phyloP scores from a whole-genome alignment of 2,888 invertebrate species.

The Autographa gamma region DNA sequence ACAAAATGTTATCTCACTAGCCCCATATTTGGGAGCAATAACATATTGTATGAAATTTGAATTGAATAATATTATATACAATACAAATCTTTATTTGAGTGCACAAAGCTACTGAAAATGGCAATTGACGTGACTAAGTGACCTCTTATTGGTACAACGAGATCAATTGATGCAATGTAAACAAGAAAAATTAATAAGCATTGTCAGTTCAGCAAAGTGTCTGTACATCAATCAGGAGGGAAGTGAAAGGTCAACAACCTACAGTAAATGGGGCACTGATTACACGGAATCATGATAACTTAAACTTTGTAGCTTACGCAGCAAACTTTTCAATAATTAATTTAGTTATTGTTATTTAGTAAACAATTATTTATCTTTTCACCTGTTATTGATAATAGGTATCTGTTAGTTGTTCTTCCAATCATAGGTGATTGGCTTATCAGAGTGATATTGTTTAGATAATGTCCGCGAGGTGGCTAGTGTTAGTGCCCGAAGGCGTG shows the following conservation, averaged over 20 bases:
- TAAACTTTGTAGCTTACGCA: neutral
- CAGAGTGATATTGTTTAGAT: constrained; percentile 69
- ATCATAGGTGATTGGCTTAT: constrained; percentile 55
- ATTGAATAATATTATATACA: neutral
- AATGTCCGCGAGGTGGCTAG: constrained; percentile 74
- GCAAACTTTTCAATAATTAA: neutral
- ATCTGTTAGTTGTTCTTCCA: constrained; percentile 20
- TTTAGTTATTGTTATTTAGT: constrained; percentile 5
- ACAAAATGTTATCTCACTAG: no score
- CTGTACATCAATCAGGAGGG: constrained; percentile 64
- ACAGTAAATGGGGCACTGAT: constrained; percentile 61
- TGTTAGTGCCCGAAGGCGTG: constrained; percentile 77
- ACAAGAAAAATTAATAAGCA: constrained; percentile 60
- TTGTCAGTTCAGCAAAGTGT: constrained; percentile 50
- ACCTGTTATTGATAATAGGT: constrained; percentile 35
- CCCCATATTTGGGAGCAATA: no score
- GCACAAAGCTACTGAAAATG: constrained; percentile 24
- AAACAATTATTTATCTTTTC: constrained; percentile 36
- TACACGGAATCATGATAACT: constrained; percentile 44
- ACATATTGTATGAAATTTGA: no score
- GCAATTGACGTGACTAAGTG: constrained; percentile 49
- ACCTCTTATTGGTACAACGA: constrained; percentile 57
- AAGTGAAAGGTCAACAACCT: constrained; percentile 72
- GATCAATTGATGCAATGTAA: constrained; percentile 57
- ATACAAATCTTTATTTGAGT: constrained; percentile 7